A percentile compares a stretch with the other conserved stretches of the same genome.
These are phyloP conservation scores for Bryconaethiops microstoma DNA, from an alignment of 2,797 vertebrate species.

Conservation along the genomic window DNA sequence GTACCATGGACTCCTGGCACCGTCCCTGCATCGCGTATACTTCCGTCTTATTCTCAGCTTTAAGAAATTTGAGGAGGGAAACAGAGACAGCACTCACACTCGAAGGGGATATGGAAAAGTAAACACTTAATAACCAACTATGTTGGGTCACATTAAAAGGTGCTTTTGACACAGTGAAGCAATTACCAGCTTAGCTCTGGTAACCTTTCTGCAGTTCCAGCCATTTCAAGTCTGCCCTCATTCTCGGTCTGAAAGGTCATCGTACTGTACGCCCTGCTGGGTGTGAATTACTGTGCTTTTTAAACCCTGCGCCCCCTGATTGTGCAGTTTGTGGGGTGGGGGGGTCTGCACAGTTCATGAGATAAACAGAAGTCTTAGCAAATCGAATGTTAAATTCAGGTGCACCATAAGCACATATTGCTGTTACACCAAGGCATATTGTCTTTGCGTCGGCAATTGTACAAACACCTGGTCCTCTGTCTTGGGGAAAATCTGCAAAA, in stretches of 20 bases:
- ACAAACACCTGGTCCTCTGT: background rate
- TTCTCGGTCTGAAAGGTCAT: conserved; percentile 48
- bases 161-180: conserved; percentile 55
- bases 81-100: conserved; percentile 34
- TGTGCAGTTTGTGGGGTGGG: too few species aligned
- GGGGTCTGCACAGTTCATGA: too few species aligned
- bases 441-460: too few species aligned
- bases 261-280: conserved; percentile 5
- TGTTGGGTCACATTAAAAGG: conserved; percentile 56
- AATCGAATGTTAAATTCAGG: too few species aligned
- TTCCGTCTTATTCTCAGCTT: background rate
- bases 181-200: conserved; percentile 48
- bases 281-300: background rate
- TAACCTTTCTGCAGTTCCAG: conserved; percentile 42
- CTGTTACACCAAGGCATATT: too few species aligned
- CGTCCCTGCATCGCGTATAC: background rate
- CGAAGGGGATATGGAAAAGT: conserved; percentile 35
- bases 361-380: too few species aligned
- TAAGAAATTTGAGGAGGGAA: background rate
- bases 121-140: conserved; percentile 65
- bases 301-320: too few species aligned
- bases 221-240: conserved; percentile 30
- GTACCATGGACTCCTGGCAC: background rate
- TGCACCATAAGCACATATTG: too few species aligned
- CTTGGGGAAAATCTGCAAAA: background rate